Conservation (phyloP, 1,140 invertebrate species). For the Epicauta chinensis region DNA sequence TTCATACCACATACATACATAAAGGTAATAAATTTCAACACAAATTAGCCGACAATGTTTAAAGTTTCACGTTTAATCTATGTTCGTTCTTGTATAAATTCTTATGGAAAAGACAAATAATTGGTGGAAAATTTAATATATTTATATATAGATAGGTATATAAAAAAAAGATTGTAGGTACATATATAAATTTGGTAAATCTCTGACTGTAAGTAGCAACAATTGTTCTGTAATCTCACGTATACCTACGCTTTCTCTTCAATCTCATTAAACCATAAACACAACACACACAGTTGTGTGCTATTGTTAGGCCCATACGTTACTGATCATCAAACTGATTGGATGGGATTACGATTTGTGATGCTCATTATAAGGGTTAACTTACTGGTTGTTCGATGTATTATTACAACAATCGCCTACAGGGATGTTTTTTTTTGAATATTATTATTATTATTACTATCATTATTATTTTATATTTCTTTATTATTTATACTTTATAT, state of each 20-base stretch:
- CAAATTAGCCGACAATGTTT: conserved; percentile 8
- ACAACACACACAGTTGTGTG: conserved; percentile 12
- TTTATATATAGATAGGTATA: neutral
- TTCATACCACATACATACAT: too few relatives aligned
- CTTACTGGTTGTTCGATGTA: too few relatives aligned
- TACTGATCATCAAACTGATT: conserved; percentile 10
- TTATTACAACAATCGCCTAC: too few relatives aligned
- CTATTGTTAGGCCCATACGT: conserved; percentile 17
- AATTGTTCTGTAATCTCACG: neutral
- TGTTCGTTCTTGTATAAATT: neutral
- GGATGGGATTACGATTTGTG: conserved; percentile 10
- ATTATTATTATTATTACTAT: conserved; percentile 2
- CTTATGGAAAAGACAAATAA: neutral
- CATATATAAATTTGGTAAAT: too few relatives aligned
- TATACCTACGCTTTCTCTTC: conserved; percentile 5
- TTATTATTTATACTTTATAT: conserved; percentile 5
- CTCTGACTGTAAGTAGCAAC: too few relatives aligned
- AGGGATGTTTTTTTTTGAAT: too few relatives aligned
- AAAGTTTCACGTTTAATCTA: neutral
- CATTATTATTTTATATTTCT: conserved; percentile 7
- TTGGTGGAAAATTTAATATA: too few relatives aligned
- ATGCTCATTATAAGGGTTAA: conserved; percentile 11
- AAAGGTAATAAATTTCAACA: conserved; percentile 5
- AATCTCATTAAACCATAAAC: conserved; percentile 22
- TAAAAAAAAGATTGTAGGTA: too few relatives aligned